Conservation (phyloP, 1,140 invertebrate genomes). For the Drosophila rhopaloa region DNA sequence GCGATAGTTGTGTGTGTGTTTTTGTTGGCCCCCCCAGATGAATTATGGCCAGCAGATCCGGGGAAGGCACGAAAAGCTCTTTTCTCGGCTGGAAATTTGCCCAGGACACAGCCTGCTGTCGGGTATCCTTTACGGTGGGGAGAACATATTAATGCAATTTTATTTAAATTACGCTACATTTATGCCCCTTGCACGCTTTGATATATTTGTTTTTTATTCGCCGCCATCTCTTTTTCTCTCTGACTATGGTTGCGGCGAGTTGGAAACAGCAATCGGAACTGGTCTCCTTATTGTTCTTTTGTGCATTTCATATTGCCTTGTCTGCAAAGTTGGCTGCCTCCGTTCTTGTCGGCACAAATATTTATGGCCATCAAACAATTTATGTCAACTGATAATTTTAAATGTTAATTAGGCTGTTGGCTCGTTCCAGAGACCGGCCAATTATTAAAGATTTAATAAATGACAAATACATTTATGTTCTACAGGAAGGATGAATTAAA, state of each 20-base stretch:
- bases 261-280: constrained; percentile 43
- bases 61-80: constrained; percentile 23
- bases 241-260: neutral
- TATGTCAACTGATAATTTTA: constrained; percentile 66
- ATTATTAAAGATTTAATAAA: constrained; percentile 43
- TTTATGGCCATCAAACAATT: constrained; percentile 66
- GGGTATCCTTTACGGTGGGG: constrained; percentile 30
- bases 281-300: constrained; percentile 47
- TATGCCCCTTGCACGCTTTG: constrained; percentile 58
- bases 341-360: constrained; percentile 15
- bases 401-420: constrained; percentile 65
- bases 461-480: constrained; percentile 27
- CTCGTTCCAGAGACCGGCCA: constrained; percentile 3
- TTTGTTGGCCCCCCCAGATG: constrained; percentile 31
- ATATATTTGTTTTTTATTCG: constrained; percentile 66
- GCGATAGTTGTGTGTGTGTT: constrained; percentile 23
- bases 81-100: constrained; percentile 54
- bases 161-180: constrained; percentile 79
- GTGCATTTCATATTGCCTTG: constrained; percentile 24
- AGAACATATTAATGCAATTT: constrained; percentile 80
- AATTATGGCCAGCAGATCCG: constrained; percentile 57
- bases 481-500: constrained; percentile 45
- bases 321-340: constrained; percentile 21
- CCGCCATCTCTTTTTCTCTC: constrained; percentile 8
- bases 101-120: constrained; percentile 47